These are phyloP conservation scores for Sinocyclocheilus anshuiensis DNA, from an alignment of 2,113 vertebrate genomes.

Conservation along the genomic window DNA sequence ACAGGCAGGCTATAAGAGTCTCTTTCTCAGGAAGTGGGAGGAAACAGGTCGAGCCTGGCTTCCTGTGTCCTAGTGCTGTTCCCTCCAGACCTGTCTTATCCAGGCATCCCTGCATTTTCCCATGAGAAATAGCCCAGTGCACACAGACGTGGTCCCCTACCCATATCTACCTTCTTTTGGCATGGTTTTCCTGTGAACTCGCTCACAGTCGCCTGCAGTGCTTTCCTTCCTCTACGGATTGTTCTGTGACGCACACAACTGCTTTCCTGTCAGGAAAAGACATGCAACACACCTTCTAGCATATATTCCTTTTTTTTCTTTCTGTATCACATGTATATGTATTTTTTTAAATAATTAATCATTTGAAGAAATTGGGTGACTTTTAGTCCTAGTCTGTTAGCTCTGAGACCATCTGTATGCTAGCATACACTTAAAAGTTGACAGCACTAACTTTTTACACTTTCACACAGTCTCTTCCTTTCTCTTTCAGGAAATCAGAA, in stretches of 20 bases:
- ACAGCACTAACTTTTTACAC: not conserved
- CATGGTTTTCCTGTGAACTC: constrained; percentile 41
- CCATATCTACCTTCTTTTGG: not conserved
- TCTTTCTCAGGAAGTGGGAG: constrained; percentile 40
- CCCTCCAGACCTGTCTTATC: constrained; percentile 32
- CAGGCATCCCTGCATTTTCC: constrained; percentile 33
- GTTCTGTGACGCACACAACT: constrained; percentile 49
- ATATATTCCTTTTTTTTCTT: not conserved
- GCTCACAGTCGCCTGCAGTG: constrained; percentile 1
- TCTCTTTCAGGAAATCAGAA: not conserved
- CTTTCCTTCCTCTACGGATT: constrained; percentile 55
- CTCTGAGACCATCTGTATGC: not conserved
- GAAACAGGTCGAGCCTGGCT: constrained; percentile 42
- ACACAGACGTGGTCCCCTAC: not conserved
- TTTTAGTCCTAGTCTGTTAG: not conserved
- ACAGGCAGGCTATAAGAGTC: constrained; percentile 36
- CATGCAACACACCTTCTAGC: constrained; percentile 6
- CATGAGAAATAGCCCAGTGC: constrained; percentile 34
- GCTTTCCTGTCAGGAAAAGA: constrained; percentile 51
- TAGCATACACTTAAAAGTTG: not conserved
- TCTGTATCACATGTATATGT: not conserved
- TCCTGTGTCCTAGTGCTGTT: constrained; percentile 28
- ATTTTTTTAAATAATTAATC: not conserved
- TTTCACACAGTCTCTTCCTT: not conserved
- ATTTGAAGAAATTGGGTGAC: not conserved